Conservation (phyloP, 2,797 vertebrate genomes). For the Arctocebus calabarensis region DNA sequence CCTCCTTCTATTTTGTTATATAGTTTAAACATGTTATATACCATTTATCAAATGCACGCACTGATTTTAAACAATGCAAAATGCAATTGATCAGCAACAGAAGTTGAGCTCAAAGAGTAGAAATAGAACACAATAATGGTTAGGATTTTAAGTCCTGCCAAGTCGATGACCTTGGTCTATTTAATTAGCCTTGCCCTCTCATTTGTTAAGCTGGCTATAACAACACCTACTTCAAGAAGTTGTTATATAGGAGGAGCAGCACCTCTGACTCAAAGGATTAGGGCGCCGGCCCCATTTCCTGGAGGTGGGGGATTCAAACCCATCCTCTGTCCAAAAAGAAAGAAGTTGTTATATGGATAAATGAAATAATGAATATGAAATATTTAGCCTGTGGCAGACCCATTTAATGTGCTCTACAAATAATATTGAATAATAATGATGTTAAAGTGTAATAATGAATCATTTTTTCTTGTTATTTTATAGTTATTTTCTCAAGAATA, state of each 20-base stretch:
- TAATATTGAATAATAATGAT: not conserved
- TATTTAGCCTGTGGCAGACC: slow-evolving; percentile 35
- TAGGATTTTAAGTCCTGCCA: slow-evolving; percentile 1
- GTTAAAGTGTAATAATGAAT: slow-evolving; percentile 39
- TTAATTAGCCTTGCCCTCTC: slow-evolving; percentile 52
- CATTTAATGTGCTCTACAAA: slow-evolving; percentile 7
- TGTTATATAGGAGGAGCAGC: not conserved
- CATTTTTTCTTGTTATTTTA: slow-evolving; percentile 38
- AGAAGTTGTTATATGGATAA: not conserved
- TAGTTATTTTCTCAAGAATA: slow-evolving; percentile 55
- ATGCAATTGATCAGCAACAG: slow-evolving; percentile 51
- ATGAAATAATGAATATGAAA: slow-evolving; percentile 34
- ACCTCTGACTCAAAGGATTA: too few relatives aligned
- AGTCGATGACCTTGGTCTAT: slow-evolving; percentile 29
- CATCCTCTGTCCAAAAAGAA: not conserved
- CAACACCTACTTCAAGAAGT: slow-evolving; percentile 44
- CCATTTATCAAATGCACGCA: not conserved
- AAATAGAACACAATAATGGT: slow-evolving; percentile 46
- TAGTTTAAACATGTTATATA: slow-evolving; percentile 32
- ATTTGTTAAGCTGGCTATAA: not conserved
- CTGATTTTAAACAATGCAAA: slow-evolving; percentile 58
- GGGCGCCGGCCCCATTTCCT: too few relatives aligned
- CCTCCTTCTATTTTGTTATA: slow-evolving; percentile 32
- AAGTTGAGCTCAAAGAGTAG: not conserved
- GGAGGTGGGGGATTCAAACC: too few relatives aligned